Evolutionary conservation across 2,113 vertebrate genomes (phyloP).

Genomic region (Aspiorhynchus laticeps): DNA sequence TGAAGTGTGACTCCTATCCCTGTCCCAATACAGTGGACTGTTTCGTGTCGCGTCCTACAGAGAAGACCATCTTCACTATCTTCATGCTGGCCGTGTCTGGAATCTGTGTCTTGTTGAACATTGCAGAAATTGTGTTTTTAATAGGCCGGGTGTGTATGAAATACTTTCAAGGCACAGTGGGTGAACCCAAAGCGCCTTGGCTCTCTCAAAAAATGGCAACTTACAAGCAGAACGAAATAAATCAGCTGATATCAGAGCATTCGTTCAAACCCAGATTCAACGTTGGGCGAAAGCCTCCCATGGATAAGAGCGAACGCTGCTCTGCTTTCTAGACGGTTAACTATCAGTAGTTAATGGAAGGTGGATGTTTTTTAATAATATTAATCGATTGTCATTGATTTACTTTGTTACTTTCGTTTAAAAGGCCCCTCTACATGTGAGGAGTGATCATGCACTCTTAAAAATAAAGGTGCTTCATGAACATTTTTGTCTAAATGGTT

Average conservation of each 20-base stretch:
- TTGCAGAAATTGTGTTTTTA: slow-evolving; percentile 90
- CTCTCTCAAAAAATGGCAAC: slow-evolving; percentile 86
- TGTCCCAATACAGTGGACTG: slow-evolving; percentile 99
- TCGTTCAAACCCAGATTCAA: slow-evolving; percentile 72
- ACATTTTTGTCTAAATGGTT: too few relatives aligned
- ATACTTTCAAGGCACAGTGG: slow-evolving; percentile 72
- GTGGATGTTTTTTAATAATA: background rate
- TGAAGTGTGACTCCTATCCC: slow-evolving; percentile 93
- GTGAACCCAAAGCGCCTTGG: slow-evolving; percentile 80
- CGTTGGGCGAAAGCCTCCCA: slow-evolving; percentile 70
- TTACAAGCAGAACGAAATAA: slow-evolving; percentile 95
- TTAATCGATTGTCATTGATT: background rate
- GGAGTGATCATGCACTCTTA: background rate
- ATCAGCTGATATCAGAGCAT: slow-evolving; percentile 80
- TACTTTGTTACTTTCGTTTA: too few relatives aligned
- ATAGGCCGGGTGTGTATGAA: slow-evolving; percentile 83
- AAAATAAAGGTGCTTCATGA: too few relatives aligned
- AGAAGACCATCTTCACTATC: slow-evolving; percentile 96
- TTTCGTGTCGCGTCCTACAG: slow-evolving; percentile 94
- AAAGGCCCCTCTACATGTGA: background rate
- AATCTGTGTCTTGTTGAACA: slow-evolving; percentile 92
- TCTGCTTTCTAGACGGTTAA: slow-evolving; percentile 71
- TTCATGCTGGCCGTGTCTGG: slow-evolving; percentile 96
- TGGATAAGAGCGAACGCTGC: slow-evolving; percentile 70
- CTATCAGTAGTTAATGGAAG: slow-evolving; percentile 36